Evolutionary conservation across 2,888 invertebrate genomes (phyloP).

Genomic region (Drosophila limbata): DNA sequence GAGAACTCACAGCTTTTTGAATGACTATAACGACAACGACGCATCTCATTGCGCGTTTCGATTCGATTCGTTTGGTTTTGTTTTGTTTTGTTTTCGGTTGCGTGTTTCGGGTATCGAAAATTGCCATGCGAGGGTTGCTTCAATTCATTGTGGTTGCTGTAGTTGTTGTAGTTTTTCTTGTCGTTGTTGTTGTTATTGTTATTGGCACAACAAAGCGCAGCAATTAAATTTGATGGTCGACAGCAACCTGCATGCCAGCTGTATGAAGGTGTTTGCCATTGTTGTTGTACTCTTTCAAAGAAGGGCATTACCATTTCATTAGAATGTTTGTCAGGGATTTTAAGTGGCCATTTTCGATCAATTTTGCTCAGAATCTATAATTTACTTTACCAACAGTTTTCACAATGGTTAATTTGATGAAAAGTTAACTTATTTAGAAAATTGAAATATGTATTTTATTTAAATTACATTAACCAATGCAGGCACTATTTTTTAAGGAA

Average conservation of each 20-base stretch:
- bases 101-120: conserved; percentile 59
- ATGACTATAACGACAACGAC: conserved; percentile 25
- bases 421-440: too few species aligned
- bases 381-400: too few species aligned
- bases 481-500: too few species aligned
- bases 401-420: too few species aligned
- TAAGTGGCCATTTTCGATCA: too few species aligned
- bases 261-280: conserved; percentile 34
- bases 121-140: conserved; percentile 67
- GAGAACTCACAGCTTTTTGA: conserved; percentile 35
- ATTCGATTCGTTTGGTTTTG: conserved; percentile 19
- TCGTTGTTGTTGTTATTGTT: conserved; percentile 43
- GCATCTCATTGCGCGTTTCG: conserved; percentile 20
- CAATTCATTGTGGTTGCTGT: conserved; percentile 48
- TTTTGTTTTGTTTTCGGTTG: conserved; percentile 43
- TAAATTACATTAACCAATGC: too few species aligned
- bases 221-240: conserved; percentile 70
- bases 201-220: conserved; percentile 74
- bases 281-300: conserved; percentile 17
- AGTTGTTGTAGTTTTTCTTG: conserved; percentile 17
- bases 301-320: neutral
- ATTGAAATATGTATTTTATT: too few species aligned
- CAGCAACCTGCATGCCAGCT: conserved; percentile 56
- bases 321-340: neutral
- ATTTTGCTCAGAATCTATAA: too few species aligned